These are phyloP conservation scores for Ctenosaura bakeri DNA, from an alignment of 2,797 vertebrate species.

Conservation along the genomic window DNA sequence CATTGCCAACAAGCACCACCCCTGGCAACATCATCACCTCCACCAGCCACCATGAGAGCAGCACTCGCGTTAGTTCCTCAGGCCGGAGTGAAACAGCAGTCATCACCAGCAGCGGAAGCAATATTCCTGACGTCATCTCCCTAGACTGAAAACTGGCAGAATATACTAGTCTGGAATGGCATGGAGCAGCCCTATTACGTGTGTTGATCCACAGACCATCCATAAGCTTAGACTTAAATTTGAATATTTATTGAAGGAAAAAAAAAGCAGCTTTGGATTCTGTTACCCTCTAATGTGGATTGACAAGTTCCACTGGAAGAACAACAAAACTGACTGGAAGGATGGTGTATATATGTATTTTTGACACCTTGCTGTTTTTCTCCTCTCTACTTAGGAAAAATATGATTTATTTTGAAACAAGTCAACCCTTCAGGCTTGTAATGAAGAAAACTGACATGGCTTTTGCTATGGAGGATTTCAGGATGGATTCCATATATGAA, in stretches of 20 bases:
- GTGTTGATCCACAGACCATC: conserved; percentile 39
- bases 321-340: conserved; percentile 52
- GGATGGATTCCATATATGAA: conserved; percentile 29
- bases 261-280: conserved; percentile 55
- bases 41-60: conserved; percentile 87
- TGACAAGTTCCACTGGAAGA: conserved; percentile 47
- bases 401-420: conserved; percentile 54
- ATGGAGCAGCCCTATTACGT: conserved; percentile 55
- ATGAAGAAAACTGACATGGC: conserved; percentile 57
- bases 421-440: conserved; percentile 39
- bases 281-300: conserved; percentile 54
- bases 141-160: conserved; percentile 82
- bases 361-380: neutral
- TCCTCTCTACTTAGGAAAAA: conserved; percentile 40
- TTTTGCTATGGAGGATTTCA: conserved; percentile 66
- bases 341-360: neutral
- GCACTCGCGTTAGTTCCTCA: conserved; percentile 81
- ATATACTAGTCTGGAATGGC: conserved; percentile 44
- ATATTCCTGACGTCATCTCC: conserved; percentile 91
- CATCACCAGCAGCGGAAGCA: conserved; percentile 83
- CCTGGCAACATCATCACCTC: conserved; percentile 88
- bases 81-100: conserved; percentile 85
- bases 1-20: conserved; percentile 87
- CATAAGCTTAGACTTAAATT: conserved; percentile 52
- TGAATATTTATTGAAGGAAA: conserved; percentile 78